Evolutionary conservation across 1,140 invertebrate species (phyloP).

Genomic region (Saccostrea cuccullata): DNA sequence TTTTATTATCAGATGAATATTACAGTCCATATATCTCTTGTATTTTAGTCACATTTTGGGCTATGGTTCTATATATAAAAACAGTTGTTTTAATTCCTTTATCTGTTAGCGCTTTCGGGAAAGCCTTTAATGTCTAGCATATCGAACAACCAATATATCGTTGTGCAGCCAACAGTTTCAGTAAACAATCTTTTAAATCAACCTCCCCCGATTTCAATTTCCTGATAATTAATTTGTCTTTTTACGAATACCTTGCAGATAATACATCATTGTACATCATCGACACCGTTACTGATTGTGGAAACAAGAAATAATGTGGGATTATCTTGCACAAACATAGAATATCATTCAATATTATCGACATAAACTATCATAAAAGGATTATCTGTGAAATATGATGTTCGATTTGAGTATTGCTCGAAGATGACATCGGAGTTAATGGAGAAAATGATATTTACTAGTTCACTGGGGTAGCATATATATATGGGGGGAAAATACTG

Average conservation of each 20-base stretch:
- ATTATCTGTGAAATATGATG: conserved; percentile 10
- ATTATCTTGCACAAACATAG: not conserved
- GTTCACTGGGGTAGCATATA: not conserved
- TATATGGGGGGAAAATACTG: too few relatives aligned
- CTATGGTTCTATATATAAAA: too few relatives aligned
- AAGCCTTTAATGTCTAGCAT: too few relatives aligned
- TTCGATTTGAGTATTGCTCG: not conserved
- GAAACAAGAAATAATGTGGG: not conserved
- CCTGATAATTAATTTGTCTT: conserved; percentile 20
- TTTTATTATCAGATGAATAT: too few relatives aligned
- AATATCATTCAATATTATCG: not conserved
- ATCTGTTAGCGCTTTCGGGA: too few relatives aligned
- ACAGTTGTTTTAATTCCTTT: too few relatives aligned
- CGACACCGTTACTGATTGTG: not conserved
- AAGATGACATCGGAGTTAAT: not conserved
- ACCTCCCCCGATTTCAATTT: conserved; percentile 32
- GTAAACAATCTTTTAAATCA: too few relatives aligned
- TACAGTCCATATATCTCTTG: too few relatives aligned
- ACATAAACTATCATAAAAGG: not conserved
- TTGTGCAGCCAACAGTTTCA: too few relatives aligned
- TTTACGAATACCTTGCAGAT: not conserved
- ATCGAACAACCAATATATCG: too few relatives aligned
- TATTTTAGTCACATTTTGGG: too few relatives aligned
- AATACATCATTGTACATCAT: not conserved
- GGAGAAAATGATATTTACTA: not conserved